Base-by-base conservation (phyloP, 2,888 invertebrate genomes). In the Spatulosminthurus flaviceps region DNA sequence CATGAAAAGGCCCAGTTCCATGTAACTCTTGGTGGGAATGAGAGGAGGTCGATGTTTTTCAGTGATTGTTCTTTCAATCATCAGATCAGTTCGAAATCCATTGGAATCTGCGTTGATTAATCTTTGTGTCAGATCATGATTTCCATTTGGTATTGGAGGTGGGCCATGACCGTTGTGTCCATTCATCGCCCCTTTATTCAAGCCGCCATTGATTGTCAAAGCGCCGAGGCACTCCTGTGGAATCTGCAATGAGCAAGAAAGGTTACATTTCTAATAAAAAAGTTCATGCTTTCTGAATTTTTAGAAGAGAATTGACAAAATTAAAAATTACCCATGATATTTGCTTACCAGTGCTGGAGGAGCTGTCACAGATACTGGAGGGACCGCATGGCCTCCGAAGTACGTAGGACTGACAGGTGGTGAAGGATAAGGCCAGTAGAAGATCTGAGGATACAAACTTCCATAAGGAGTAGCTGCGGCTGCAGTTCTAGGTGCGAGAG, bases 371-470 rank as follows among this genome's bases (percentile, higher is more conserved):
- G 81, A 92, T 93, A 87, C 92, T 94, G 88, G 94, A 94, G 86
- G 93, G 13, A 26, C 74, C 7, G 29, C 61, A 71, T 78, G 71
- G 1, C 78, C 71, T 16, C 51, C 51, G 22, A 71, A 71, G 29
- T 74, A 79, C 9, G 94, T 95, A 0, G 96, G 96, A 66, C 96
- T 96, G 22, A 96, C 95, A 0, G 96, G 96, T 60, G 96, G 96
- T 86, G 95, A 95, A 70, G 96, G 96, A 89, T 96, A 96, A 0
- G 94, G 93, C 96, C 96, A 97, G 89, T 96, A 96, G 86, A 96
- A 92, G 64, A 91, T 89, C 5, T 90, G 90, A 41, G 88, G 88
- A 81, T 86, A 87, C 16, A 79, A 79, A 79, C 82, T 83, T 7
- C 82, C 81, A 79, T 83, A 84, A 4, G 83, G 82, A 21, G 79